Evolutionary conservation across 35 echinoderm and acorn worm species (phyloP), one percentile per base, ranked within the genome.

Genomic region (Patiria miniata): DNA sequence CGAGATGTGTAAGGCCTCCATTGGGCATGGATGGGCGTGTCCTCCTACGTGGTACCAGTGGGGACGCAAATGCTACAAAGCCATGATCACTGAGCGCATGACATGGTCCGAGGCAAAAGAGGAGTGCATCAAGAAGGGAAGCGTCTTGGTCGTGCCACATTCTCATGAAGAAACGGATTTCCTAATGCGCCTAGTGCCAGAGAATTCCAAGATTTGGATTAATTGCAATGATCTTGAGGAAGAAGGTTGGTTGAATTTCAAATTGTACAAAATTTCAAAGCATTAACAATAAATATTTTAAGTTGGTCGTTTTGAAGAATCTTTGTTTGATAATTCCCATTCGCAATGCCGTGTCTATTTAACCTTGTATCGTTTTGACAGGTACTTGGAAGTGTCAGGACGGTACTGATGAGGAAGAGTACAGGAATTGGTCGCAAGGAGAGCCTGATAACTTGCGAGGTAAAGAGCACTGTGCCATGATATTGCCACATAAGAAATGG

Each of bases 11-110:
- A 10, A 12, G 1, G 61, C 23, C 2, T 2, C 23, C 1, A 69
- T 69, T 34, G n/a, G n/a, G n/a, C n/a, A n/a, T n/a, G 42, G 61
- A 69, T 10, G 23, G 22, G 12, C 22, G 61, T 69, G 61, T 23
- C 61, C 61, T 28, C 61, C 61, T 23, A 34, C 22, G 17, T 69
- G 61, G 61, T 10, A 4, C 7, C 61, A 8, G 33, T 69, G 61
- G 61, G 33, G 61, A 23, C 2, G 23, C 61, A 69, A 69, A 28
- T 69, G 61, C 61, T 69, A 69, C 61, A 69, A 69, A 69, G n/a
- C n/a, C n/a, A n/a, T n/a, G 56, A 29, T 28, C 33, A 28, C 19
- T 0, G 33, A 23, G 61, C 42, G 4, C 4, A 0, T n/a, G 33
- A n/a, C 61, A 29, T 69, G 61, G 61, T 28, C 3, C 9, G 61